Evolutionary conservation across 2,888 invertebrate species (phyloP), one percentile per base, ranked within the genome.

Genomic region (Monochamus alternatus): DNA sequence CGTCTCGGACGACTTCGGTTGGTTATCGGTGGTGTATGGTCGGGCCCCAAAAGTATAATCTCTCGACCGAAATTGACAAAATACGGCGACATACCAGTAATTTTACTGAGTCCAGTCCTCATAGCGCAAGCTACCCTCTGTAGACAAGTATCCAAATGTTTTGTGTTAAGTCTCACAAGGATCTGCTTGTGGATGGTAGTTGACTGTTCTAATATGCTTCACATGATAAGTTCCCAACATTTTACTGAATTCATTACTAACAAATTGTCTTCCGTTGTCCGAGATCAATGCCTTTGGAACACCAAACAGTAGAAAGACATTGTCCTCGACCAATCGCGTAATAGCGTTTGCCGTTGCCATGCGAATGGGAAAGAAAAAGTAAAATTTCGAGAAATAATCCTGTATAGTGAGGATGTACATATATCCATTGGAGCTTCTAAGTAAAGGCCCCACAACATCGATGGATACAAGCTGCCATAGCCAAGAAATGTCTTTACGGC

Each of bases 131-230:
- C 72, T 4, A 81, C 51, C 47, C 78, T 72, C 5, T 74, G 58
- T 1, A 83, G 64, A 30, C 76, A 30, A 14, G 66, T 44, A 75
- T 80, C n/a, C n/a, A n/a, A 87, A 22, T 0, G 70, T 62, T 84
- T 85, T 0, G 81, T 78, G 5, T 84, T 32, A 69, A 85, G 86
- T 0, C 82, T 84, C 0, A 22, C 60, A 51, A 31, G 65, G 64
- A 52, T 68, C 68, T 5, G 52, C 51, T 59, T 44, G 22, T 30
- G 67, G 38, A 68, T n/a, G 51, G 43, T 52, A 22, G 8, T 78
- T 74, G 0, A 84, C 81, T 0, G 83, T 86, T 43, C 66, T 78
- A 5, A 47, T 63, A 12, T 73, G 51, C 44, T 52, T 73, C 7
- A 72, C 55, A 5, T 65, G 31, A 14, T 66, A 60, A n/a, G 64